Percentiles rank a stretch among this genome's conserved stretches.
phyloP scores from a whole-genome alignment of 2,888 invertebrate species.

The Gastracanthus pulcherrimus region DNA sequence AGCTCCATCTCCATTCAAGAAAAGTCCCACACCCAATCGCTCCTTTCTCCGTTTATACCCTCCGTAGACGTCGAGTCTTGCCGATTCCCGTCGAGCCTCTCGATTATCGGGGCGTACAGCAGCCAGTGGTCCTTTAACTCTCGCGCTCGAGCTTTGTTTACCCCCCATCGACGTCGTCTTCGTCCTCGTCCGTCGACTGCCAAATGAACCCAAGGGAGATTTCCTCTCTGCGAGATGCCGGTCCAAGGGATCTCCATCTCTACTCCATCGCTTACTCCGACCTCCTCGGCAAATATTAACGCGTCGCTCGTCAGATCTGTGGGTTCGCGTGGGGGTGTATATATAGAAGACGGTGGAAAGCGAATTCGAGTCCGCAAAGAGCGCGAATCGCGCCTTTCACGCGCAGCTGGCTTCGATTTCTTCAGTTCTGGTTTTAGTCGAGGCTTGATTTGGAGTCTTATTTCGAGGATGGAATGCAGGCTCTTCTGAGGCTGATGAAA shows the following conservation, averaged over 20 bases:
- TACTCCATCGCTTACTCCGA: not conserved
- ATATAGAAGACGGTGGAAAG: not conserved
- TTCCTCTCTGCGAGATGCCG: constrained; percentile 55
- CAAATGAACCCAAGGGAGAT: constrained; percentile 55
- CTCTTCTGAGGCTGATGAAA: no score
- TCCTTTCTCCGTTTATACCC: no score
- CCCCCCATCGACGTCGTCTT: not conserved
- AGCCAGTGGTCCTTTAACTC: not conserved
- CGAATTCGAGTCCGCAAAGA: not conserved
- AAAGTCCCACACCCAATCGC: no score
- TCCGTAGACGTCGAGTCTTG: no score
- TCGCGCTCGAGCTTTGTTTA: not conserved
- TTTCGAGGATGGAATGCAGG: no score
- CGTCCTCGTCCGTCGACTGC: constrained; percentile 26
- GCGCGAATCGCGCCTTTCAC: not conserved
- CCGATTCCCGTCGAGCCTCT: not conserved
- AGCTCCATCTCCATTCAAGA: no score
- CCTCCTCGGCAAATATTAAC: not conserved
- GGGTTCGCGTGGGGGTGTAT: not conserved
- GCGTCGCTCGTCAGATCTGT: not conserved
- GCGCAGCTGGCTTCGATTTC: constrained; percentile 1
- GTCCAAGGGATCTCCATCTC: constrained; percentile 54
- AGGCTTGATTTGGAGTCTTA: no score
- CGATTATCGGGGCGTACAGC: not conserved
- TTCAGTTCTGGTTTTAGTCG: not conserved